These are phyloP conservation scores for Aphelinus atriplicis DNA, from an alignment of 1,140 invertebrate species.

Conservation along the genomic window DNA sequence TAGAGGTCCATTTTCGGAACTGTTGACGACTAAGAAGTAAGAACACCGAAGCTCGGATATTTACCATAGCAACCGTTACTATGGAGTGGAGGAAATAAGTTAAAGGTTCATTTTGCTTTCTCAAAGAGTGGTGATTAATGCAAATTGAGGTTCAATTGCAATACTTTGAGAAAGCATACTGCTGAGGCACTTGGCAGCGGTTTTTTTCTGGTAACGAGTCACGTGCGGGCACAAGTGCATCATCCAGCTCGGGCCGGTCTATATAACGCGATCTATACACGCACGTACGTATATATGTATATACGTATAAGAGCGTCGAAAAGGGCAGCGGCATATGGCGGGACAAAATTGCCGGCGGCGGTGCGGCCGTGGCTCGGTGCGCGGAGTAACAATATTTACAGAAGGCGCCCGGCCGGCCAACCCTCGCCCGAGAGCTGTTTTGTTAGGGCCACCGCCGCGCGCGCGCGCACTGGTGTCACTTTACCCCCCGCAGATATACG, in stretches of 20 bases:
- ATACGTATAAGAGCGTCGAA: constrained; percentile 49
- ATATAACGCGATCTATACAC: too few relatives aligned
- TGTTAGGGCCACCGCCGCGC: constrained; percentile 38
- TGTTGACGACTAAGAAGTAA: too few relatives aligned
- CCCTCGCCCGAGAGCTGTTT: too few relatives aligned
- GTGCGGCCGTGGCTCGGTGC: constrained; percentile 27
- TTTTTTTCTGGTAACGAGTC: background rate
- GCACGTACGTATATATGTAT: background rate
- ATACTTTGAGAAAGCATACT: too few relatives aligned
- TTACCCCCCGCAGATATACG: constrained; percentile 45
- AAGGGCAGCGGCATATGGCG: constrained; percentile 65
- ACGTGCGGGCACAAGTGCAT: background rate
- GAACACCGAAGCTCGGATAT: too few relatives aligned
- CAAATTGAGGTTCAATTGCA: too few relatives aligned
- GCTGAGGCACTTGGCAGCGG: too few relatives aligned
- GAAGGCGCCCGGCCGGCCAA: constrained; percentile 50
- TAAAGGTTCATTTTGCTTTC: too few relatives aligned
- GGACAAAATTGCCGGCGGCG: constrained; percentile 58
- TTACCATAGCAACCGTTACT: too few relatives aligned
- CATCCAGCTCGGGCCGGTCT: background rate
- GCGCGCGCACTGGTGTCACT: constrained; percentile 56
- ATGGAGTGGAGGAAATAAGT: too few relatives aligned
- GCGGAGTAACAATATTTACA: constrained; percentile 66
- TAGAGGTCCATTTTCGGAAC: too few relatives aligned
- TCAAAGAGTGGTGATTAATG: too few relatives aligned